A percentile compares a stretch with the other conserved stretches of the same genome.
Conservation (phyloP, 2,888 invertebrate species). For the Bursaphelenchus okinawaensis region DNA sequence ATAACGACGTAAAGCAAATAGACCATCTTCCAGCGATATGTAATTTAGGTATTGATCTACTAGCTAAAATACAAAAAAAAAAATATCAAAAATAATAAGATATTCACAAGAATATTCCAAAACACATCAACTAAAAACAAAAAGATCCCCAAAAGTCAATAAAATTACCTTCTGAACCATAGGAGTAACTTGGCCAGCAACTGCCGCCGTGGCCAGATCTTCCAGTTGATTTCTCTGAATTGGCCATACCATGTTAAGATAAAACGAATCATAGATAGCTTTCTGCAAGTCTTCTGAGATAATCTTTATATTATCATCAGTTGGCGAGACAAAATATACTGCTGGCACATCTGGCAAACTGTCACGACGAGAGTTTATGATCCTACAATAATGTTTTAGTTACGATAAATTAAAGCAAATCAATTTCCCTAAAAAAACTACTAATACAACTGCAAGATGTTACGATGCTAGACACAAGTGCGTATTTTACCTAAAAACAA, state of each 20-base stretch:
- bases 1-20: slow-evolving; percentile 75
- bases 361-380: slow-evolving; percentile 62
- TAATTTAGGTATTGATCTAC: slow-evolving; percentile 98
- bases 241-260: slow-evolving; percentile 89
- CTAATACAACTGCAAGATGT: too few species aligned
- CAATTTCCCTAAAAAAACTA: slow-evolving; percentile 8
- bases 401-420: background rate
- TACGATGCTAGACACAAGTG: background rate
- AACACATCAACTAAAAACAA: background rate
- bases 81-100: slow-evolving; percentile 7
- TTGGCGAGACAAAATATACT: slow-evolving; percentile 92
- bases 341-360: slow-evolving; percentile 96
- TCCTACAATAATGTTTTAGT: slow-evolving; percentile 45
- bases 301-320: slow-evolving; percentile 87
- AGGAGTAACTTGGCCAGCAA: slow-evolving; percentile 82
- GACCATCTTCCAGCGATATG: slow-evolving; percentile 91
- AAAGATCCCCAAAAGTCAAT: background rate
- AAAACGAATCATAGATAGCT: slow-evolving; percentile 86
- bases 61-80: slow-evolving; percentile 63
- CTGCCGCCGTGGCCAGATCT: slow-evolving; percentile 83
- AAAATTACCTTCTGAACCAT: slow-evolving; percentile 69
- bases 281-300: slow-evolving; percentile 70
- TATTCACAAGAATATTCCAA: background rate
- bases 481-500: background rate
- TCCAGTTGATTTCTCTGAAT: slow-evolving; percentile 74